These are phyloP conservation scores for Limnephilus auricula DNA, from an alignment of 2,888 invertebrate species.

Conservation along the genomic window DNA sequence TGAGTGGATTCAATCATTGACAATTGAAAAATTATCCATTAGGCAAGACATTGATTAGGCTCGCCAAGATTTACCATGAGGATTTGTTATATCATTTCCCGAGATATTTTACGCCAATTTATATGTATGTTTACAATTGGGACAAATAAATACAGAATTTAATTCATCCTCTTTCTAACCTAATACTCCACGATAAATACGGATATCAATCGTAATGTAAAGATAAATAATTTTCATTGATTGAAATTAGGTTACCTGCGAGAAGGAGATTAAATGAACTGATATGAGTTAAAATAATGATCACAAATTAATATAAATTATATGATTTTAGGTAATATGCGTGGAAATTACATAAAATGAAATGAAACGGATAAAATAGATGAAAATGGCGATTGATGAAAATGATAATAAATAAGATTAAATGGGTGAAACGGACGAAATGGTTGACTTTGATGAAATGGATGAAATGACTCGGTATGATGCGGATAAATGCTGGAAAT, in stretches of 20 bases:
- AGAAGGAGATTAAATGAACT: no score
- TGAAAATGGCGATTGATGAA: neutral
- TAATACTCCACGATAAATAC: neutral
- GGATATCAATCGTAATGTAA: slow-evolving; percentile 10
- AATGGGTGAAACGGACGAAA: neutral
- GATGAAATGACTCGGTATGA: neutral
- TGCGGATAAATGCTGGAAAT: neutral
- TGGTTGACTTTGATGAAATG: neutral
- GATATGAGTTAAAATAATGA: no score
- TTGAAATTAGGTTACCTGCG: neutral
- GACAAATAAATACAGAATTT: no score
- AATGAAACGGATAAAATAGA: neutral
- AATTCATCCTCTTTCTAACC: no score
- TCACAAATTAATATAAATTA: no score
- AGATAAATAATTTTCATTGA: neutral
- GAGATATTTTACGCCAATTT: no score
- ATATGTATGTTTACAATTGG: no score
- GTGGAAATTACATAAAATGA: no score
- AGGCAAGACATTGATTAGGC: neutral
- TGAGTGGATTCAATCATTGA: neutral
- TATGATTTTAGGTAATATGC: no score
- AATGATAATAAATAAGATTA: no score
- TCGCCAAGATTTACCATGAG: no score
- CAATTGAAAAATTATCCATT: neutral
- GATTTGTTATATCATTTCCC: no score